phyloP scores from a whole-genome alignment of 2,888 invertebrate genomes.

The Dascillus cervinus region DNA sequence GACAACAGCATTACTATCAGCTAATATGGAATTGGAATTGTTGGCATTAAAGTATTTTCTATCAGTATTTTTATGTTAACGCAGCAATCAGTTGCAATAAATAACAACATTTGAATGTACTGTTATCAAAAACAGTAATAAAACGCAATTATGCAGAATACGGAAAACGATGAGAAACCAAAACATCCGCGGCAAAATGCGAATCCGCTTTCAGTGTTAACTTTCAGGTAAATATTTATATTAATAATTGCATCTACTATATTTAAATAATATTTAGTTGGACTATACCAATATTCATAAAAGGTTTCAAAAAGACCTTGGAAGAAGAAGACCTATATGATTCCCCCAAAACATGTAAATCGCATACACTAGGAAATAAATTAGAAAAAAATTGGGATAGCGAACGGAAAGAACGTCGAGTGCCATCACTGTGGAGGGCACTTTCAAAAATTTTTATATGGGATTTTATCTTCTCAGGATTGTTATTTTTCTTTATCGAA shows the following conservation, averaged over 20 bases:
- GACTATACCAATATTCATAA: constrained; percentile 42
- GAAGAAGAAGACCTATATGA: constrained; percentile 45
- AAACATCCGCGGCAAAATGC: constrained; percentile 13
- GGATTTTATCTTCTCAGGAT: constrained; percentile 20
- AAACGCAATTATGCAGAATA: too few relatives aligned
- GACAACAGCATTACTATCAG: too few relatives aligned
- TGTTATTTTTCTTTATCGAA: constrained; percentile 16
- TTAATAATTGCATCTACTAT: background rate
- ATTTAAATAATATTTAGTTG: constrained; percentile 36
- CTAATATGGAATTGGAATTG: too few relatives aligned
- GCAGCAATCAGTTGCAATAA: too few relatives aligned
- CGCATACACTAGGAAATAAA: constrained; percentile 51
- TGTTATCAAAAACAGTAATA: too few relatives aligned
- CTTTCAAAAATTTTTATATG: constrained; percentile 25
- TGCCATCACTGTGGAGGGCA: constrained; percentile 22
- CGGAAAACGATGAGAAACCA: too few relatives aligned
- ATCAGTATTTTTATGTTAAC: too few relatives aligned
- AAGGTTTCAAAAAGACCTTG: constrained; percentile 42
- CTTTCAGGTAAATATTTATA: constrained; percentile 13
- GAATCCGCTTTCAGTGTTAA: constrained; percentile 13
- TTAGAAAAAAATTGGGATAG: constrained; percentile 46
- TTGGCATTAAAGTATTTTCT: too few relatives aligned
- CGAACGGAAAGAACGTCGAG: constrained; percentile 14
- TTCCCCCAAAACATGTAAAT: constrained; percentile 51
- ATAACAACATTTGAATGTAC: too few relatives aligned